Conservation (phyloP, 1,140 invertebrate species). For the Drosophila simulans region DNA sequence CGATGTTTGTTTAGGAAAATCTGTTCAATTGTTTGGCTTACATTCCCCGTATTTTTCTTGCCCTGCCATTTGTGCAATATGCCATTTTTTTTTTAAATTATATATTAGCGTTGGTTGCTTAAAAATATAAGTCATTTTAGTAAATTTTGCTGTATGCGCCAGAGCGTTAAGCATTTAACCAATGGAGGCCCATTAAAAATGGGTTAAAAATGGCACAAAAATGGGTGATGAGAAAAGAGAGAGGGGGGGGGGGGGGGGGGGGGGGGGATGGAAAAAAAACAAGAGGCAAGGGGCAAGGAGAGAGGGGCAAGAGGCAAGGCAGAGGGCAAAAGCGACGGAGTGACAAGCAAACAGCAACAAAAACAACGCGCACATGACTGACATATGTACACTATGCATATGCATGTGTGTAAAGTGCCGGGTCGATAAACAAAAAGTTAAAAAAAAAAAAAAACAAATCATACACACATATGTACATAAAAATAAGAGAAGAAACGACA, state of each 20-base stretch:
- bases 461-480: background rate
- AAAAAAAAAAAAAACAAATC: background rate
- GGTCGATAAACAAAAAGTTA: conserved; percentile 70
- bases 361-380: conserved; percentile 4
- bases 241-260: background rate
- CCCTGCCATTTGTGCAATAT: no score
- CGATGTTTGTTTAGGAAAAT: background rate
- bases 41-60: no score
- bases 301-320: background rate
- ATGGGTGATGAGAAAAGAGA: background rate
- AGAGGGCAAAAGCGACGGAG: conserved; percentile 5
- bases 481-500: conserved; percentile 26
- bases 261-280: background rate
- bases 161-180: no score
- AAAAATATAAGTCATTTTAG: no score
- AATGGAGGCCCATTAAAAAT: conserved; percentile 1
- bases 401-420: conserved; percentile 39
- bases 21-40: background rate
- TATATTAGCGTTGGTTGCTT: no score
- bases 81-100: no score
- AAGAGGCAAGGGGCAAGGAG: background rate
- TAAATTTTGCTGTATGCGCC: no score
- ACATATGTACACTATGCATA: conserved; percentile 26
- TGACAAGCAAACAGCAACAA: conserved; percentile 17
- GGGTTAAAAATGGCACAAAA: conserved; percentile 28